phyloP scores from a whole-genome alignment of 2,113 vertebrate genomes.

The Oncorhynchus gorbuscha region DNA sequence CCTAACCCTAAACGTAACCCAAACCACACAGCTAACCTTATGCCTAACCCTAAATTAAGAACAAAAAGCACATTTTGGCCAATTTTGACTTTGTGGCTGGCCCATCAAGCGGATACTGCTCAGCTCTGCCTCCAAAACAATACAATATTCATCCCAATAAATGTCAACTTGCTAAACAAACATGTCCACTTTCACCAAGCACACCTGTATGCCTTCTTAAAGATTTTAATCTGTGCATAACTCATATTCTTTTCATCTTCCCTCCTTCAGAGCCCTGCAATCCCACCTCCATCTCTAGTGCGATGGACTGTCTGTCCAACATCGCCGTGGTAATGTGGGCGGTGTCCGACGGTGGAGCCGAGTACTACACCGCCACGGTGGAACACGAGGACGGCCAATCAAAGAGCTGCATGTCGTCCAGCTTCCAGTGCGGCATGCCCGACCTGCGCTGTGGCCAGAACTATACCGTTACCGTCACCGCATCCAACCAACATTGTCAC shows the following conservation, averaged over 20 bases:
- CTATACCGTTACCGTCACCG: conserved; percentile 65
- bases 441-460: conserved; percentile 64
- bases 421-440: conserved; percentile 59
- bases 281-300: conserved; percentile 51
- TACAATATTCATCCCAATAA: no score
- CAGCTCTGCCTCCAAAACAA: no score
- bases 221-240: neutral
- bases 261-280: conserved; percentile 63
- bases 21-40: no score
- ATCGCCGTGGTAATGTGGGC: conserved; percentile 67
- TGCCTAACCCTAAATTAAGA: no score
- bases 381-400: conserved; percentile 33
- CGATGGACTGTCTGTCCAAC: conserved; percentile 68
- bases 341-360: conserved; percentile 38
- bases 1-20: no score
- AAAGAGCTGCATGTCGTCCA: conserved; percentile 62
- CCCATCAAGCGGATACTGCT: no score
- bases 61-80: no score
- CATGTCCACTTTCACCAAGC: neutral
- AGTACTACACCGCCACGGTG: conserved; percentile 61
- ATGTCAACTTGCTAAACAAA: no score
- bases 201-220: neutral
- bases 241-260: neutral
- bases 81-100: no score
- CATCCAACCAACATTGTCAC: conserved; percentile 56